A percentile compares a stretch with the other conserved stretches of the same genome.
These are phyloP conservation scores for Catostylus mosaicus DNA, from an alignment of 30 jellyfish, hydroid and myxozoan species.

Conservation along the genomic window DNA sequence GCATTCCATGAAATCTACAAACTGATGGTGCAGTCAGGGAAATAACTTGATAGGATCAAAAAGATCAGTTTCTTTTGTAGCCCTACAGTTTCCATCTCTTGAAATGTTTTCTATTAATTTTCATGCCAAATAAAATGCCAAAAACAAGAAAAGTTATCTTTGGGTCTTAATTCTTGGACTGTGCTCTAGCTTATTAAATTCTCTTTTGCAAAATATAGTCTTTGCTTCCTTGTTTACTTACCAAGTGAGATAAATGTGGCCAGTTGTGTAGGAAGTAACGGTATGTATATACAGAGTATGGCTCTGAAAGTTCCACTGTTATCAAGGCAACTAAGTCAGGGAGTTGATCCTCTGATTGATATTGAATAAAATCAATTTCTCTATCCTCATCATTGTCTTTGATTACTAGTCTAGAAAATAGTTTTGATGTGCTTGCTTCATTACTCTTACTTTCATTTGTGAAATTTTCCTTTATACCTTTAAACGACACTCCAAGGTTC, in stretches of 20 bases:
- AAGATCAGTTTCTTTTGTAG: no score
- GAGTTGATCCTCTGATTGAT: slow-evolving; percentile 72
- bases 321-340: slow-evolving; percentile 90
- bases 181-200: no score
- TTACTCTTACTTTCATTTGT: neutral
- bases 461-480: neutral
- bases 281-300: slow-evolving; percentile 89
- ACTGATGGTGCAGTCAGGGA: no score
- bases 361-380: slow-evolving; percentile 59
- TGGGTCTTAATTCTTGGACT: no score
- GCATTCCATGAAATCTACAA: no score
- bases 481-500: neutral
- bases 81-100: no score
- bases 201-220: no score
- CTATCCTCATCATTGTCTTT: slow-evolving; percentile 46
- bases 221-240: no score
- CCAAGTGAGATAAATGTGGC: slow-evolving; percentile 96
- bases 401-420: slow-evolving; percentile 48
- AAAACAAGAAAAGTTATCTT: no score
- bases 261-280: slow-evolving; percentile 93
- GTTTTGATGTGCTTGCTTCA: slow-evolving; percentile 10
- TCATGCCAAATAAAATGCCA: no score
- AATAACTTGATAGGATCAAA: no score
- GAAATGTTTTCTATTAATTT: no score
- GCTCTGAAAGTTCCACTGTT: slow-evolving; percentile 90